phyloP scores from a whole-genome alignment of 2,113 vertebrate species.

The Cyanoderma ruficeps region DNA sequence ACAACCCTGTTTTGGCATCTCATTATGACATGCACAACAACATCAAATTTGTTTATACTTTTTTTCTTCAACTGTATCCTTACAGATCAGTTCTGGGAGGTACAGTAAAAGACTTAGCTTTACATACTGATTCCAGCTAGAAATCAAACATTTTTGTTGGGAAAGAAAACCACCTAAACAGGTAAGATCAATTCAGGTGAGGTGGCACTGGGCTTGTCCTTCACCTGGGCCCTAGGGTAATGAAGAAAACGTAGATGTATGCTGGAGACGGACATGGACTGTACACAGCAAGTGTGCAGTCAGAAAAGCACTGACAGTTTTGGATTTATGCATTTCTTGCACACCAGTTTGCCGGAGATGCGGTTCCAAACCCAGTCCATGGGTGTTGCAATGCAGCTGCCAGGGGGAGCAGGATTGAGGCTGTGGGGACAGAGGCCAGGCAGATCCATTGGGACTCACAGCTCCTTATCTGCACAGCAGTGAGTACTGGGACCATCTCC shows the following conservation, averaged over 20 bases:
- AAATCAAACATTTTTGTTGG: background rate
- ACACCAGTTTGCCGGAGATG: accelerated
- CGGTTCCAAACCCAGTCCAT: background rate
- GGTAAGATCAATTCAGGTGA: background rate
- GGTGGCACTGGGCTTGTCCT: background rate
- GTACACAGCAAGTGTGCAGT: background rate
- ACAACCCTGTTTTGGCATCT: background rate
- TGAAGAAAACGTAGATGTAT: background rate
- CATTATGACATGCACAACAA: background rate
- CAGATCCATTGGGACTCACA: background rate
- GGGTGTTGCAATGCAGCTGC: background rate
- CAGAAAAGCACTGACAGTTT: background rate
- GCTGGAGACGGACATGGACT: background rate
- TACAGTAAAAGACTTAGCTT: background rate
- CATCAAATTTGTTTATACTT: background rate
- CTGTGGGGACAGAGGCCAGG: background rate
- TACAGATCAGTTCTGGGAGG: background rate
- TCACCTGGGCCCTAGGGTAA: background rate
- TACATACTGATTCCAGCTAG: background rate
- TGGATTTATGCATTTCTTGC: background rate
- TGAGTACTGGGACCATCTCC: background rate
- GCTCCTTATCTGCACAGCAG: background rate
- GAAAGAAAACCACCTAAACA: background rate
- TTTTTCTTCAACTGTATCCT: background rate
- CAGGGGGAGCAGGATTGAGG: background rate